phyloP scores from a whole-genome alignment of 2,113 vertebrate species.

The Nipponia nippon region DNA sequence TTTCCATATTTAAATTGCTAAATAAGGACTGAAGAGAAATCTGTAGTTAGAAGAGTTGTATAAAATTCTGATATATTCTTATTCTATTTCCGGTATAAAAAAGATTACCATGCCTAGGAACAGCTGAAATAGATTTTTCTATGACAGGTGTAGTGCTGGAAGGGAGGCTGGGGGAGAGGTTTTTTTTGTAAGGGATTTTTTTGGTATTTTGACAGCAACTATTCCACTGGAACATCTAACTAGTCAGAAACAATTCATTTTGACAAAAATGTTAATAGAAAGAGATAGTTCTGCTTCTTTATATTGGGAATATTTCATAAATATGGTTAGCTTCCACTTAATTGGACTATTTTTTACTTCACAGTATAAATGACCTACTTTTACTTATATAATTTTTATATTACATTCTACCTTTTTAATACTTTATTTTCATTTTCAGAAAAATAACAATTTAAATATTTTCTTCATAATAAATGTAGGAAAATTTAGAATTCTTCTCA shows the following conservation, averaged over 20 bases:
- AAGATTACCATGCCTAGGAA: neutral
- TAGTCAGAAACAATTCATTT: neutral
- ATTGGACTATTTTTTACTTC: neutral
- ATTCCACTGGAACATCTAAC: neutral
- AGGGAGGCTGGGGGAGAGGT: neutral
- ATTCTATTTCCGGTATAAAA: neutral
- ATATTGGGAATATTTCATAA: neutral
- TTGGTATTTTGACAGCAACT: neutral
- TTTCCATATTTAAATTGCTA: neutral
- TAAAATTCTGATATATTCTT: neutral
- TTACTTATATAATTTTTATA: neutral
- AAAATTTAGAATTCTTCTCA: neutral
- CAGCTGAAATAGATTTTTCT: neutral
- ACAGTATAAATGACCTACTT: neutral
- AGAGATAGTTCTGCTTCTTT: neutral
- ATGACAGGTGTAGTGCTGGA: neutral
- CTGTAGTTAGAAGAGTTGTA: neutral
- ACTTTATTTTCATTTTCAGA: neutral
- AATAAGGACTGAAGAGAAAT: neutral
- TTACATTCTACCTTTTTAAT: neutral
- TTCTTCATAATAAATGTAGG: neutral
- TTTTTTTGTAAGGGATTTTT: neutral
- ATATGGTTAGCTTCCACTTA: neutral
- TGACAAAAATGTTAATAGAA: neutral
- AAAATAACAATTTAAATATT: neutral